Evolutionary conservation across 2,888 invertebrate genomes (phyloP).

Genomic region (Meiosimyza decipiens): DNA sequence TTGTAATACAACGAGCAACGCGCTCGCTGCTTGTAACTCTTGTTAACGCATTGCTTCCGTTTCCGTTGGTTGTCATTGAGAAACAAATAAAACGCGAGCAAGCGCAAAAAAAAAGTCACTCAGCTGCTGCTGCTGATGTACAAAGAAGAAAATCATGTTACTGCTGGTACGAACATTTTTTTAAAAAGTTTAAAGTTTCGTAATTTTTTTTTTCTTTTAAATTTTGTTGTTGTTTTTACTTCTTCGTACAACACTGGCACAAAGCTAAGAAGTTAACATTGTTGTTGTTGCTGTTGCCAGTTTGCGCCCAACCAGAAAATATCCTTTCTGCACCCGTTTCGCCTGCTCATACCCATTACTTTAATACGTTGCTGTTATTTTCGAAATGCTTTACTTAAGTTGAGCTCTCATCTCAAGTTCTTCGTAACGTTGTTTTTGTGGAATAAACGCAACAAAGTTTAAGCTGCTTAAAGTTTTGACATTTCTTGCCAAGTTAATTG

Average conservation of each 20-base stretch:
- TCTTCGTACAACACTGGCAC: not conserved
- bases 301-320: too few relatives aligned
- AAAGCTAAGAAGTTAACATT: not conserved
- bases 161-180: not conserved
- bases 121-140: not conserved
- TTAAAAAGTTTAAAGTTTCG: not conserved
- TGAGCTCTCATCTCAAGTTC: not conserved
- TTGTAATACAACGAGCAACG: not conserved
- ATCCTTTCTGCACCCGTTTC: too few relatives aligned
- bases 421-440: not conserved
- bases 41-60: not conserved
- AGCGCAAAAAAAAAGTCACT: too few relatives aligned
- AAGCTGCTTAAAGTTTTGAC: slow-evolving; percentile 13
- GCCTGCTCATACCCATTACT: too few relatives aligned
- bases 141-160: slow-evolving; percentile 11
- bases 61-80: not conserved
- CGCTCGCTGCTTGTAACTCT: not conserved
- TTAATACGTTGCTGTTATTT: too few relatives aligned
- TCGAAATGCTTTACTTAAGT: too few relatives aligned
- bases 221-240: not conserved
- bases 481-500: not conserved
- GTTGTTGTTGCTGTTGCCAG: too few relatives aligned
- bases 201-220: not conserved
- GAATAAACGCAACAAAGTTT: not conserved
- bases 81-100: too few relatives aligned